Conservation (phyloP, 92 coral and sea anemone genomes). For the Muricea muricata region DNA sequence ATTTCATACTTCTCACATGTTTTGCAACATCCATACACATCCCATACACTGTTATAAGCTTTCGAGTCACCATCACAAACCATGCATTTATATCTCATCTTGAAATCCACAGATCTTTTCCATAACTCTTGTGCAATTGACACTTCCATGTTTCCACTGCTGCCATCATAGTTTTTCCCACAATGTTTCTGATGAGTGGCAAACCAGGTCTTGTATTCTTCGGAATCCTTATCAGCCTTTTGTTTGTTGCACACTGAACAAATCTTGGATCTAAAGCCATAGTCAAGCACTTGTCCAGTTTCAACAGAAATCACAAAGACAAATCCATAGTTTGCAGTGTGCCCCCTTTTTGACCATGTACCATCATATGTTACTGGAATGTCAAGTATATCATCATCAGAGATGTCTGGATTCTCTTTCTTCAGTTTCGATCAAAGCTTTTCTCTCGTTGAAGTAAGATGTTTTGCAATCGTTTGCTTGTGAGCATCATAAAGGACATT, state of each 20-base stretch:
- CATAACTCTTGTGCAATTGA: constrained; percentile 50
- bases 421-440: constrained; percentile 26
- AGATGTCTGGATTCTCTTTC: constrained; percentile 21
- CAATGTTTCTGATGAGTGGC: constrained; percentile 48
- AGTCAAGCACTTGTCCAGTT: too few relatives aligned
- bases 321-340: constrained; percentile 56
- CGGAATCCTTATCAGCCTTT: too few relatives aligned
- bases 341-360: constrained; percentile 58
- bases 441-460: constrained; percentile 19
- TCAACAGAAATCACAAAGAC: constrained; percentile 38
- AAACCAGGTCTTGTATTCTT: constrained; percentile 40
- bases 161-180: too few relatives aligned
- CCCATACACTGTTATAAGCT: constrained; percentile 56
- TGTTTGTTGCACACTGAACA: constrained; percentile 7
- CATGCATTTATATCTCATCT: constrained; percentile 52
- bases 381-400: constrained; percentile 22
- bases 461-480: constrained; percentile 16
- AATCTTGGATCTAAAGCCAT: too few relatives aligned
- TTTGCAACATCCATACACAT: constrained; percentile 46
- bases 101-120: constrained; percentile 38
- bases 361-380: constrained; percentile 54
- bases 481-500: constrained; percentile 37
- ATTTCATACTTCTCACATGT: constrained; percentile 21
- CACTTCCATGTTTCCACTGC: constrained; percentile 39
- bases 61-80: constrained; percentile 54